Evolutionary conservation across 2,888 invertebrate species (phyloP), one percentile per base, ranked within the genome.

Genomic region (Microchrysa polita): DNA sequence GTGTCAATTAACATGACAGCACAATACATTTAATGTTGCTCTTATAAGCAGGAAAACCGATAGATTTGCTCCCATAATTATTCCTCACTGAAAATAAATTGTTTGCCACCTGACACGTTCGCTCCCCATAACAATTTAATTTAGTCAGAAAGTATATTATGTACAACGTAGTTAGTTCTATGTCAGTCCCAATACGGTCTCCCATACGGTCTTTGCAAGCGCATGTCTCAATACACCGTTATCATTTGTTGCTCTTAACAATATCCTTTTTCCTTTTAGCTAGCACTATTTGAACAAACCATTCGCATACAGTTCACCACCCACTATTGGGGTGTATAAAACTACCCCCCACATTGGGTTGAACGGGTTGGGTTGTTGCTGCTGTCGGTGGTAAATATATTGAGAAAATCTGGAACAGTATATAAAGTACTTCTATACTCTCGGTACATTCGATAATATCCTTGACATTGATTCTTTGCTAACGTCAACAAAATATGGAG

Each of bases 401-500:
- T 55, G 10, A 55, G 55, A 55, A 55, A 20, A 55, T 55, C 22
- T 55, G 18, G 48, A 48, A 16, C 55, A 55, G 5, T 18, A 55
- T 18, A 55, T n/a, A 20, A n/a, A 34, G 27, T 34, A 34, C 27
- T n/a, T n/a, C n/a, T n/a, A n/a, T n/a, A n/a, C n/a, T n/a, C n/a
- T n/a, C n/a, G n/a, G 27, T 34, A 34, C n/a, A n/a, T n/a, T 34
- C 27, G 27, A 34, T n/a, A n/a, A n/a, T 10, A 65, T 65, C 65
- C 65, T 65, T 65, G 65, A 34, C 65, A 65, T 65, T 65, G 65
- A 65, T 65, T 65, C 65, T 44, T 44, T 44, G n/a, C 16, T 48
- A 2, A n/a, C 14, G 48, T 48, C 16, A n/a, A 48, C 48, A 48
- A n/a, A 48, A 18, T 65, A 10, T 34, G 7, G 2, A 34, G 27